Evolutionary conservation across 1,140 invertebrate genomes (phyloP).

Genomic region (Lasioglossum albipes): DNA sequence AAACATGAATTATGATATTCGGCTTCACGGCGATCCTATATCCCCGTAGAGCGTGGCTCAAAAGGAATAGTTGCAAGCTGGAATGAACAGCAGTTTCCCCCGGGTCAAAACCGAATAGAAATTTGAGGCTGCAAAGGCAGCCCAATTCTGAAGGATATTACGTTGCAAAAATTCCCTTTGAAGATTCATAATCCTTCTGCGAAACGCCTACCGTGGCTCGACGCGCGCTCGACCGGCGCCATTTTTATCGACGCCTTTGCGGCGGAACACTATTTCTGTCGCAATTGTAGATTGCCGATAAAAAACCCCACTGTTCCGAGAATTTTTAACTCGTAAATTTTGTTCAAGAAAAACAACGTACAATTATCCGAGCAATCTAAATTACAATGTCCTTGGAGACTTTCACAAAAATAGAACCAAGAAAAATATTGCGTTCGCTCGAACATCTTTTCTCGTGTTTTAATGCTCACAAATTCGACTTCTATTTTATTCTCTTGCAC

Average conservation of each 20-base stretch:
- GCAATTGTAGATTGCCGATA: not conserved
- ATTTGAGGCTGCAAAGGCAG: constrained; percentile 72
- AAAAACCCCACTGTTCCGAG: not conserved
- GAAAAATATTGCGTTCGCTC: no score
- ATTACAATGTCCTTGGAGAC: no score
- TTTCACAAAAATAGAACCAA: no score
- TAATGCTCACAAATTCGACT: no score
- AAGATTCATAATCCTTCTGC: constrained; percentile 48
- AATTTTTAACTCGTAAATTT: not conserved
- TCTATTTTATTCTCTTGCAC: no score
- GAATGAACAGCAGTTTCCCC: constrained; percentile 76
- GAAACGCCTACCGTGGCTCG: constrained; percentile 27
- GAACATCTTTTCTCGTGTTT: no score
- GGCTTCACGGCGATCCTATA: constrained; percentile 37
- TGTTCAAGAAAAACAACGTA: no score
- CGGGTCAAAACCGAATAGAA: constrained; percentile 71
- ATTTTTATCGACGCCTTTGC: constrained; percentile 19
- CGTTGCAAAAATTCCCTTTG: constrained; percentile 74
- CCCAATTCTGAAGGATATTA: constrained; percentile 74
- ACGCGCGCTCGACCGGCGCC: not conserved
- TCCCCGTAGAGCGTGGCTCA: constrained; percentile 29
- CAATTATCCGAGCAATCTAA: no score
- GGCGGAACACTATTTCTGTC: not conserved
- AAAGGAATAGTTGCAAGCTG: constrained; percentile 76
- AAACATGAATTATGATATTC: constrained; percentile 57